Conservation (phyloP, 2,888 invertebrate genomes). For the Callyntrura guangdongensis region DNA sequence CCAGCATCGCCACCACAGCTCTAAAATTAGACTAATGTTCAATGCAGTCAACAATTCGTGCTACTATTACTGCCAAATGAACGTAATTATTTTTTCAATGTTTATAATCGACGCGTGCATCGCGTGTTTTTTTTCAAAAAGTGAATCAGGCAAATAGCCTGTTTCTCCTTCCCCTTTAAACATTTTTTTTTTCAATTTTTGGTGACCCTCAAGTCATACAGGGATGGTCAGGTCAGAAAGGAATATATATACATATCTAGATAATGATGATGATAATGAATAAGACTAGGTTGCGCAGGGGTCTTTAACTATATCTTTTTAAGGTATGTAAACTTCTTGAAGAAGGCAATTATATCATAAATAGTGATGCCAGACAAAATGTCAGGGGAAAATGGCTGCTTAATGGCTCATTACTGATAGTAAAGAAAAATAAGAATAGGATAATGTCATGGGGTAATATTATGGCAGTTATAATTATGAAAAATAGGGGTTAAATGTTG, state of each 20-base stretch:
- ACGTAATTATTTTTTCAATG: slow-evolving; percentile 12
- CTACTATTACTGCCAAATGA: not conserved
- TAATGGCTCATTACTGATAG: not conserved
- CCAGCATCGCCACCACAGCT: not conserved
- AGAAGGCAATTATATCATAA: no score
- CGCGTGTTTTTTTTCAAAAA: not conserved
- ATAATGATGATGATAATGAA: no score
- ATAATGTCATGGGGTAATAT: not conserved
- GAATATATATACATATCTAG: slow-evolving; percentile 15
- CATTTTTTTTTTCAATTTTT: slow-evolving; percentile 32
- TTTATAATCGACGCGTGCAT: slow-evolving; percentile 4
- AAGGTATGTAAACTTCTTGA: no score
- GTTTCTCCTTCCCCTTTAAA: not conserved
- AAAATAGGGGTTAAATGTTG: no score
- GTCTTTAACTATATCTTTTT: no score
- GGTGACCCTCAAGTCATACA: slow-evolving; percentile 24
- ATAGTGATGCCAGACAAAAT: not conserved
- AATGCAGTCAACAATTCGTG: not conserved
- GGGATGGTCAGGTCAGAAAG: slow-evolving; percentile 43
- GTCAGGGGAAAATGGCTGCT: not conserved
- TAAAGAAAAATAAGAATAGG: no score
- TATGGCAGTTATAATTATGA: not conserved
- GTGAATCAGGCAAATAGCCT: not conserved
- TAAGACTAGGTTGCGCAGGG: no score
- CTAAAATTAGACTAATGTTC: not conserved